Evolutionary conservation across 2,113 vertebrate genomes (phyloP), one percentile per base, ranked within the genome.

Genomic region (Hyperoodon ampullatus): DNA sequence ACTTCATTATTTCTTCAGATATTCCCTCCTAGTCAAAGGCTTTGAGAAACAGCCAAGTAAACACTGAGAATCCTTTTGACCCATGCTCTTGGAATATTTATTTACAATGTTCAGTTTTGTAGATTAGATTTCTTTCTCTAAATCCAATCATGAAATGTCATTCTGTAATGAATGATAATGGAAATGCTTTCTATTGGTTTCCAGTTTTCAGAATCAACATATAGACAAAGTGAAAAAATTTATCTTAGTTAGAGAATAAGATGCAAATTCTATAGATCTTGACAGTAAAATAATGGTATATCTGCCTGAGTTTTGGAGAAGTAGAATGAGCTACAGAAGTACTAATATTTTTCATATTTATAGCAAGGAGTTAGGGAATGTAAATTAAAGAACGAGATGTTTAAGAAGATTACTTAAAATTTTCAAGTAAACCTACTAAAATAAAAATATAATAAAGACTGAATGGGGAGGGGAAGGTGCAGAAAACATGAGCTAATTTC

Each of bases 171-270:
- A 74, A 61, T 90, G 72, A 82, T 75, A 23, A 82, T 86, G 12
- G 42, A 82, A 83, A 83, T 94, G 23, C 3, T 78, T 63, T 72
- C 21, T 61, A 26, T 81, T 90, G 72, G 26, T 35, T 83, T 93
- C 90, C n/a, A 87, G 23, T 82, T 87, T 94, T 93, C 44, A 78
- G 35, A 80, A 85, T 80, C 35, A 65, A 80, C 26, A 63, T 88
- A 66, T 42, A 42, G 26, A 71, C 55, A 66, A 60, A 42, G 53
- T 65, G 24, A 70, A 87, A 82, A 11, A 53, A 70, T 7, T 21
- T 42, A 44, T 77, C 19, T 75, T 94, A 80, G 33, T 75, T 94
- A 80, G 33, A 91, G 50, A 88, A 87, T 87, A 70, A 91, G 70
- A 83, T 60, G 5, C 4, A 77, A 71, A 88, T 78, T 72, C 44